phyloP scores from a whole-genome alignment of 2,888 invertebrate genomes.

The Danaus chrysippus region DNA sequence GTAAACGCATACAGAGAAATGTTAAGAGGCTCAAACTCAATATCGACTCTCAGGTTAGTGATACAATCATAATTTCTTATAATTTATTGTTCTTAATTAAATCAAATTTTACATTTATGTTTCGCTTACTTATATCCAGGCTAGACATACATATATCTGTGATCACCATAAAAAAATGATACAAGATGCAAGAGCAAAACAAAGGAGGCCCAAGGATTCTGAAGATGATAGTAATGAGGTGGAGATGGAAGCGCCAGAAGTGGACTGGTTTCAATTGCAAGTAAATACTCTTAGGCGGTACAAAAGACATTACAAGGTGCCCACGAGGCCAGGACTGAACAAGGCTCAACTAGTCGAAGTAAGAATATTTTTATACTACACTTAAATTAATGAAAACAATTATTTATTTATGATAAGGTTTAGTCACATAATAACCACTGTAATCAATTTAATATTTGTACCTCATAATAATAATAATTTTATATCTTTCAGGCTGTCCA shows the following conservation, averaged over 20 bases:
- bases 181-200: slow-evolving; percentile 95
- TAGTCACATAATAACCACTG: no score
- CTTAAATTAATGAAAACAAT: neutral
- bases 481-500: slow-evolving; percentile 88
- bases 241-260: slow-evolving; percentile 94
- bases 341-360: slow-evolving; percentile 98
- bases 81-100: slow-evolving; percentile 15
- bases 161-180: slow-evolving; percentile 97
- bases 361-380: slow-evolving; percentile 46
- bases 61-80: neutral
- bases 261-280: slow-evolving; percentile 95
- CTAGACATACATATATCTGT: slow-evolving; percentile 97
- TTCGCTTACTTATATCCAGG: slow-evolving; percentile 75
- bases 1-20: slow-evolving; percentile 97
- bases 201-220: slow-evolving; percentile 91
- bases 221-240: slow-evolving; percentile 96
- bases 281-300: slow-evolving; percentile 96
- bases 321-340: slow-evolving; percentile 93
- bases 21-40: slow-evolving; percentile 93
- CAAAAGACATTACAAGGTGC: slow-evolving; percentile 95
- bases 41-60: slow-evolving; percentile 82
- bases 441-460: neutral
- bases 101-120: slow-evolving; percentile 22
- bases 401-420: no score
- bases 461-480: slow-evolving; percentile 8